Evolutionary conservation across 1,140 invertebrate species (phyloP).

Genomic region (Aphis gossypii): DNA sequence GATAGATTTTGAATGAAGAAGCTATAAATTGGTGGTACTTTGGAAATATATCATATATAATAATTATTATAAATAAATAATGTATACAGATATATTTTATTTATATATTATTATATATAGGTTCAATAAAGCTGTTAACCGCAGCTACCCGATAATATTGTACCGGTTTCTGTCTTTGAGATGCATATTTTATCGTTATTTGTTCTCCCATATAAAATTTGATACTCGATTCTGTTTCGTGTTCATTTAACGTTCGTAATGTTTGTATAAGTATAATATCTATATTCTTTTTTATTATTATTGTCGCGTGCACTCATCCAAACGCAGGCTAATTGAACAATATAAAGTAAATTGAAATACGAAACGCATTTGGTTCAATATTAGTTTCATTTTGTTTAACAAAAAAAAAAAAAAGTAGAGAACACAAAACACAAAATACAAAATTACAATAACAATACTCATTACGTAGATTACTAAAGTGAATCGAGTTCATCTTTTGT

Average conservation of each 20-base stretch:
- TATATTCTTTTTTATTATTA: background rate
- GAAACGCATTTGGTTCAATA: background rate
- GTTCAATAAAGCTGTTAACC: background rate
- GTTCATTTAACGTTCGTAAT: background rate
- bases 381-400: background rate
- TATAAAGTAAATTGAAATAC: background rate
- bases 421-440: too few species aligned
- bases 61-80: too few species aligned
- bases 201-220: background rate
- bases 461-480: background rate
- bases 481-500: background rate
- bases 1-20: too few species aligned
- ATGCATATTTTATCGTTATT: background rate
- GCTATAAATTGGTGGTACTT: too few species aligned
- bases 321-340: background rate
- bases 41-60: too few species aligned
- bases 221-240: background rate
- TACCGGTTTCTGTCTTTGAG: background rate
- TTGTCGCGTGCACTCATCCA: background rate
- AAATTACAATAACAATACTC: background rate
- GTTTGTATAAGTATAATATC: background rate
- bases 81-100: too few species aligned
- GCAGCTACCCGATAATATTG: background rate
- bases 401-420: too few species aligned
- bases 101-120: too few species aligned